These are phyloP conservation scores for Limnothrissa miodon DNA, from an alignment of 2,113 vertebrate species.

Conservation along the genomic window DNA sequence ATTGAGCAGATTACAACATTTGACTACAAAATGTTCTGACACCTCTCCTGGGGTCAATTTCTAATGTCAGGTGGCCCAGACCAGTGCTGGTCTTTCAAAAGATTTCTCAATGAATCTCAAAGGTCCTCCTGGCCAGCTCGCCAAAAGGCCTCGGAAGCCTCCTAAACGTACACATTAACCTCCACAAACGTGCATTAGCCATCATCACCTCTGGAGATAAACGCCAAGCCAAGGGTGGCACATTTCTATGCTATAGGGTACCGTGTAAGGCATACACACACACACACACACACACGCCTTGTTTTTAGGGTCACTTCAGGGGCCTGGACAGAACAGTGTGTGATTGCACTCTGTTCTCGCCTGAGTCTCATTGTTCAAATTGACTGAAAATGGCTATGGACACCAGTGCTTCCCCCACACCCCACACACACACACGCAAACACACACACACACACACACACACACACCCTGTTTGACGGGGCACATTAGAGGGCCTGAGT, in stretches of 20 bases:
- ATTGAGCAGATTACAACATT: background rate
- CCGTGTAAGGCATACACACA: background rate
- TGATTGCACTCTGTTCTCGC: constrained; percentile 39
- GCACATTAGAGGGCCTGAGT: constrained; percentile 87
- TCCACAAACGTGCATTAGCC: constrained; percentile 49
- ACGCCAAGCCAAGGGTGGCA: background rate
- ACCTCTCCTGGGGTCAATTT: background rate
- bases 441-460: background rate
- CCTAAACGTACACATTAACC: constrained; percentile 71
- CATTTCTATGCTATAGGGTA: background rate
- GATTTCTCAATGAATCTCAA: background rate
- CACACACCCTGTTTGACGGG: constrained; percentile 74
- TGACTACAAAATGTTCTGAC: too few species aligned
- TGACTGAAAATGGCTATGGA: constrained; percentile 61
- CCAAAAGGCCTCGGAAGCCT: background rate
- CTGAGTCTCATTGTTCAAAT: constrained; percentile 67
- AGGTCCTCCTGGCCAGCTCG: background rate
- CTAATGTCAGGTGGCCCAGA: background rate
- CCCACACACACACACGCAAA: background rate
- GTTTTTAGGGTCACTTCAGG: background rate
- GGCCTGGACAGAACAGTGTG: constrained; percentile 1
- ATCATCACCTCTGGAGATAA: constrained; percentile 58
- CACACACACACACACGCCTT: background rate
- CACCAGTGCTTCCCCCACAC: constrained; percentile 27
- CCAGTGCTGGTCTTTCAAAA: background rate